These are phyloP conservation scores for Eupithecia subumbrata DNA, from an alignment of 2,888 invertebrate genomes.

Conservation along the genomic window DNA sequence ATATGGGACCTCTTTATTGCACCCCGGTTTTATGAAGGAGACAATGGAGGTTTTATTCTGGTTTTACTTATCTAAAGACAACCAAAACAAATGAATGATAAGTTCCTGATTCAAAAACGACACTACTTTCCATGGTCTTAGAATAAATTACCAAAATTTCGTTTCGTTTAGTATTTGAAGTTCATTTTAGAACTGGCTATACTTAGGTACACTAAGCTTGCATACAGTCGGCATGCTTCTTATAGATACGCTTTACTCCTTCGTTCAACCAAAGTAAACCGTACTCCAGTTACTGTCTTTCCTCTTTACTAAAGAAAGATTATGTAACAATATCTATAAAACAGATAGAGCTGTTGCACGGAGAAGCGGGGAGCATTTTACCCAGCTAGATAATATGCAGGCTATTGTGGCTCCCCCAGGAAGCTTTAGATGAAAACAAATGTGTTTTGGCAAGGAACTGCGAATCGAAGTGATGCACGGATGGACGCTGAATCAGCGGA, in stretches of 20 bases:
- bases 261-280: background rate
- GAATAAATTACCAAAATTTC: background rate
- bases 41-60: conserved; percentile 7
- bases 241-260: background rate
- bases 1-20: conserved; percentile 28
- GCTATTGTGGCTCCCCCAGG: conserved; percentile 30
- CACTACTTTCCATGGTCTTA: background rate
- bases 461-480: conserved; percentile 48
- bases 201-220: background rate
- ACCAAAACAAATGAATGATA: background rate
- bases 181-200: background rate
- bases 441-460: conserved; percentile 40
- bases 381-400: conserved; percentile 24
- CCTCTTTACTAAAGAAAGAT: background rate
- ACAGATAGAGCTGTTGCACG: conserved; percentile 1
- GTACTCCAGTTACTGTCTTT: background rate
- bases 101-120: background rate
- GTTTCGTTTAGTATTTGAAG: background rate
- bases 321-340: conserved; percentile 7
- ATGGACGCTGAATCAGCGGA: conserved; percentile 71
- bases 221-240: background rate
- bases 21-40: conserved; percentile 8
- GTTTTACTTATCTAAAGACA: background rate
- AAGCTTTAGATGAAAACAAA: conserved; percentile 40
- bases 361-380: conserved; percentile 1